Conservation (phyloP, 1,140 invertebrate species). For the Zaprionus ghesquierei region DNA sequence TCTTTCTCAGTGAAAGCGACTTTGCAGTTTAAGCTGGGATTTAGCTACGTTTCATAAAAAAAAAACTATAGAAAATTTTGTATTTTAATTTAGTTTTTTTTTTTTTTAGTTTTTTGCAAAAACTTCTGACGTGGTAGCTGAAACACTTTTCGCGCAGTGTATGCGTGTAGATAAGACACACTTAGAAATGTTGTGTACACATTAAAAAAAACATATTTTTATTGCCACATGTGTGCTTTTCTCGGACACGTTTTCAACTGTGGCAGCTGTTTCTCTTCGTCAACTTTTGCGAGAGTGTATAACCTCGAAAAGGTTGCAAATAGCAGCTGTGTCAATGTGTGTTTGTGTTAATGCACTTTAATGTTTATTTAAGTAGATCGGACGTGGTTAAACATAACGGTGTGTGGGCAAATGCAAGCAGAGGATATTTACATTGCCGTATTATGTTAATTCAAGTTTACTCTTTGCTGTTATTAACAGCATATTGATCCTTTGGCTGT, state of each 20-base stretch:
- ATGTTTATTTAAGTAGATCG: background rate
- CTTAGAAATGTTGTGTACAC: background rate
- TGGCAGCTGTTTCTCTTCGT: background rate
- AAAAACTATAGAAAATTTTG: too few relatives aligned
- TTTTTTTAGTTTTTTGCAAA: too few relatives aligned
- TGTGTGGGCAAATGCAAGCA: background rate
- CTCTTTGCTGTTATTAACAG: background rate
- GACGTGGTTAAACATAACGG: background rate
- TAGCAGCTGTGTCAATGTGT: background rate
- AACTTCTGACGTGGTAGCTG: background rate
- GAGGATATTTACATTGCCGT: background rate
- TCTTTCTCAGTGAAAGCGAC: background rate
- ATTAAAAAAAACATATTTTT: slow-evolving; percentile 3
- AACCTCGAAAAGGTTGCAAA: background rate
- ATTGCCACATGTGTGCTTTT: background rate
- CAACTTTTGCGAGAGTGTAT: background rate
- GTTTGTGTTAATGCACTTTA: background rate
- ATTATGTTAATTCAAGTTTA: background rate
- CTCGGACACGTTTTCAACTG: background rate
- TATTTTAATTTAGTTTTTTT: too few relatives aligned
- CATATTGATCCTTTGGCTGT: background rate
- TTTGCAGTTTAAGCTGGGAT: background rate
- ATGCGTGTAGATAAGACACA: background rate
- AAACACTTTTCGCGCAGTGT: background rate
- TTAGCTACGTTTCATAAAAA: background rate